phyloP scores from a whole-genome alignment of 2,113 vertebrate genomes.

The Aspidoscelis tigris region DNA sequence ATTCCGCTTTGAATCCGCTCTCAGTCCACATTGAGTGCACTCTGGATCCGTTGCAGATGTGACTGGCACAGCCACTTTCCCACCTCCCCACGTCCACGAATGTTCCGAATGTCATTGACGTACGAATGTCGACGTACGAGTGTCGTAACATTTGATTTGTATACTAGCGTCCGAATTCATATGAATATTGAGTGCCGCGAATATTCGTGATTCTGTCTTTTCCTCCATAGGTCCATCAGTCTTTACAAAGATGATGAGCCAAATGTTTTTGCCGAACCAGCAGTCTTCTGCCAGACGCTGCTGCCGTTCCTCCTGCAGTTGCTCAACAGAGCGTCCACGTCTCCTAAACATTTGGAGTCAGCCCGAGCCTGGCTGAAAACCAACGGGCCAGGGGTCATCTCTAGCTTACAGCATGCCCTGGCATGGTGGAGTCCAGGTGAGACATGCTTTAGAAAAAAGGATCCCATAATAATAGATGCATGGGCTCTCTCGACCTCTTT shows the following conservation, averaged over 20 bases:
- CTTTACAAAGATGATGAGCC: conserved; percentile 87
- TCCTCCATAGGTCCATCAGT: conserved; percentile 67
- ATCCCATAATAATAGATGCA: too few species aligned
- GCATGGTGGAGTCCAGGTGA: conserved; percentile 74
- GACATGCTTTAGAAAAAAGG: neutral
- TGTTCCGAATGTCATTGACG: too few species aligned
- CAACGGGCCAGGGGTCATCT: conserved; percentile 49
- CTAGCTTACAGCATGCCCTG: conserved; percentile 70
- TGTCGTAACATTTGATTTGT: too few species aligned
- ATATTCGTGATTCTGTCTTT: rapidly evolving
- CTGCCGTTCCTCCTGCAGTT: conserved; percentile 77
- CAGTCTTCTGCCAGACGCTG: conserved; percentile 74
- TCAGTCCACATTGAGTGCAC: too few species aligned
- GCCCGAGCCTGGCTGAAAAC: conserved; percentile 75
- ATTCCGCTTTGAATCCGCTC: too few species aligned
- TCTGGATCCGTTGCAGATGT: too few species aligned
- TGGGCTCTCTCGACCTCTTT: too few species aligned
- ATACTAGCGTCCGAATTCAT: too few species aligned
- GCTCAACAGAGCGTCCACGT: conserved; percentile 52
- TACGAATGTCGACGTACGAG: too few species aligned
- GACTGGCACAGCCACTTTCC: too few species aligned
- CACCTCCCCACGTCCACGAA: too few species aligned
- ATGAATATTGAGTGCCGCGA: too few species aligned
- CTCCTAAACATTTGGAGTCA: conserved; percentile 45
- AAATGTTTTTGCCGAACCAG: conserved; percentile 85